Evolutionary conservation across 2,888 invertebrate genomes (phyloP).

Genomic region (Plagiodera versicolora): DNA sequence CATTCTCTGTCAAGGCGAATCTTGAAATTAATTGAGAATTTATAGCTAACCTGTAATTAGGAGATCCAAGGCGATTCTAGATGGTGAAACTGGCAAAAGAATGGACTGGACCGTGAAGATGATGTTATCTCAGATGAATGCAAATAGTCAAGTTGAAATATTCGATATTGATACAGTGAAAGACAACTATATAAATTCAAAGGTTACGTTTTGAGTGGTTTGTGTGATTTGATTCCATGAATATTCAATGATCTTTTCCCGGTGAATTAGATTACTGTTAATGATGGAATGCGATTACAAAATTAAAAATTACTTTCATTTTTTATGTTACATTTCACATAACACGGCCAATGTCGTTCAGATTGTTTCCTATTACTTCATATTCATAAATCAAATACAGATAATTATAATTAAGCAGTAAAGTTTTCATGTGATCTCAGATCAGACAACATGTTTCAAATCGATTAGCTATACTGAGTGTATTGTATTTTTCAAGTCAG

Average conservation of each 20-base stretch:
- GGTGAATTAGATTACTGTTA: background rate
- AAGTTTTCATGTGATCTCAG: too few relatives aligned
- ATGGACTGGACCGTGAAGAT: background rate
- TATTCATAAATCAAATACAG: too few relatives aligned
- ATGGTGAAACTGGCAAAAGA: background rate
- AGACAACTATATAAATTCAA: background rate
- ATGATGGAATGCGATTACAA: background rate
- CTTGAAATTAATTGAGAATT: constrained; percentile 6
- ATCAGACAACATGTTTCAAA: too few relatives aligned
- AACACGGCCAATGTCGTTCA: background rate
- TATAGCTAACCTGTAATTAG: constrained; percentile 14
- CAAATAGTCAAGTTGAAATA: background rate
- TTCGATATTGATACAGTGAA: background rate
- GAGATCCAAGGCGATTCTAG: constrained; percentile 13
- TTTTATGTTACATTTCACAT: background rate
- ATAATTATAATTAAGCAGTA: too few relatives aligned
- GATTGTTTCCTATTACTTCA: background rate
- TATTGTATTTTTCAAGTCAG: too few relatives aligned
- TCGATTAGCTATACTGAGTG: too few relatives aligned
- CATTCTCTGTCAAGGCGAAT: constrained; percentile 10
- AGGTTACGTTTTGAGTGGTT: background rate
- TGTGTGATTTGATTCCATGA: too few relatives aligned
- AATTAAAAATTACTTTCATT: background rate
- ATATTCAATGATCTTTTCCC: background rate
- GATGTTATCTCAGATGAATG: background rate